A percentile compares a stretch with the other conserved stretches of the same genome.
Conservation (phyloP, 2,797 vertebrate genomes). For the Pantherophis vulpinus region DNA sequence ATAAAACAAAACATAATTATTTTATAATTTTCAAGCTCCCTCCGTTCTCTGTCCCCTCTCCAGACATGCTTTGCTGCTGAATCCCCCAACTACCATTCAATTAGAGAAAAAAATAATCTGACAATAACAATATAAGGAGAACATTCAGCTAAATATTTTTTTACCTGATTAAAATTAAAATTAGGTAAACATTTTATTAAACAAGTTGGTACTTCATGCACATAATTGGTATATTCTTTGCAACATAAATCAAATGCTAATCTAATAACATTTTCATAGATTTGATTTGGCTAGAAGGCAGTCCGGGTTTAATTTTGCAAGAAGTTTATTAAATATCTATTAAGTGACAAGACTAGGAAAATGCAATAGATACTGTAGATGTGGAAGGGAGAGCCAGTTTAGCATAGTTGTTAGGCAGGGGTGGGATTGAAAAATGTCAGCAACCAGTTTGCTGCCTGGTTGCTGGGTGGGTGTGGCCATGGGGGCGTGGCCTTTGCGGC, state of each 20-base stretch:
- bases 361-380: background rate
- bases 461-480: too few species aligned
- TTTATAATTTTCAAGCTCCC: background rate
- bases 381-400: background rate
- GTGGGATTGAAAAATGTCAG: too few species aligned
- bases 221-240: background rate
- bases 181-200: slow-evolving; percentile 5
- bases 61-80: background rate
- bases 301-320: background rate
- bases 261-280: background rate
- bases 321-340: background rate
- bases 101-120: background rate
- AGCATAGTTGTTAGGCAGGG: background rate
- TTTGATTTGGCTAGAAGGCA: background rate
- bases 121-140: background rate
- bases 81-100: background rate
- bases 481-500: too few species aligned
- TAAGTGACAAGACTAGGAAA: background rate
- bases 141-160: background rate
- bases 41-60: too few species aligned
- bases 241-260: background rate
- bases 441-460: too few species aligned
- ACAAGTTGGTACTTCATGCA: background rate
- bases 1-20: background rate
- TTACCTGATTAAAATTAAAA: background rate